A percentile compares a stretch with the other conserved stretches of the same genome.
phyloP scores from a whole-genome alignment of 2,888 invertebrate species.

The Griposia aprilina region DNA sequence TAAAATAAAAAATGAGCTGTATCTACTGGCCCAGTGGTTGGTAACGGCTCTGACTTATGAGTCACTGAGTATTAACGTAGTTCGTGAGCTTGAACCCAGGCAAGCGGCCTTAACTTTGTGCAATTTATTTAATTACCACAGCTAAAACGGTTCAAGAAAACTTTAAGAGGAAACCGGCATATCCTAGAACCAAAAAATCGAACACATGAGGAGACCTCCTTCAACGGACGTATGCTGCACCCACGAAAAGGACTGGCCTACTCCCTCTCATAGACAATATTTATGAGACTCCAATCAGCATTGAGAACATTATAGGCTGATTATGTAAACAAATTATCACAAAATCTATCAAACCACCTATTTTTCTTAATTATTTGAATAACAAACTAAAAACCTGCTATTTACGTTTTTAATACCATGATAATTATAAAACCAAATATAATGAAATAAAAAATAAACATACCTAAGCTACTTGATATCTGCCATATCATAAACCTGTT shows the following conservation, averaged over 20 bases:
- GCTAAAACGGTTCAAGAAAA: neutral
- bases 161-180: neutral
- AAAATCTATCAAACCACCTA: neutral
- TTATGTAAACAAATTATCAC: neutral
- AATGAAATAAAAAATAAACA: neutral
- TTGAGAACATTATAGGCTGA: neutral
- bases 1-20: neutral
- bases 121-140: slow-evolving; percentile 8
- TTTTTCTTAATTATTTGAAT: neutral
- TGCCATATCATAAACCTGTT: neutral
- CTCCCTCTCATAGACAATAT: neutral
- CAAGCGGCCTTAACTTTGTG: neutral
- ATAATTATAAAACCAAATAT: neutral
- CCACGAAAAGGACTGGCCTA: neutral
- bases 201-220: neutral
- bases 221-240: neutral
- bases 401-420: neutral
- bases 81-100: neutral
- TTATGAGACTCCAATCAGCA: neutral
- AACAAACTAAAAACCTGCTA: neutral
- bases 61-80: neutral
- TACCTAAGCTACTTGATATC: neutral
- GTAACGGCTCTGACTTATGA: slow-evolving; percentile 5
- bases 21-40: neutral
- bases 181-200: neutral